These are phyloP conservation scores for Brachionus asplanchnoidis DNA, from an alignment of 1,140 invertebrate genomes.

Conservation along the genomic window DNA sequence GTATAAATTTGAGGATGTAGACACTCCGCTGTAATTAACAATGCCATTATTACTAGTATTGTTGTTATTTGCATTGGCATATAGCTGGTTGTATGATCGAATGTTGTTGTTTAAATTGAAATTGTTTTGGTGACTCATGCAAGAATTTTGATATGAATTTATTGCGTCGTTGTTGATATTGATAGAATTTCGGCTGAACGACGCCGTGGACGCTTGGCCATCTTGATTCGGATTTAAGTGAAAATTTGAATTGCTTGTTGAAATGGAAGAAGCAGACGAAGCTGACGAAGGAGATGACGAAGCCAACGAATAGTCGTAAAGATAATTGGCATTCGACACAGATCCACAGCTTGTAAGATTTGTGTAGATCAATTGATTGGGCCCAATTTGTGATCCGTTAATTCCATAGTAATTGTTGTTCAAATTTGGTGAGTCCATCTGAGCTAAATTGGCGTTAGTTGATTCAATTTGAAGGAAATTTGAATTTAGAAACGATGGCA, in stretches of 20 bases:
- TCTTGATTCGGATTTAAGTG: background rate
- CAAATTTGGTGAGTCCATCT: background rate
- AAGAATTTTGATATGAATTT: background rate
- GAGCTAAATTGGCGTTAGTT: background rate
- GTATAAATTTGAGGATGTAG: background rate
- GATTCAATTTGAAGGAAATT: slow-evolving; percentile 31
- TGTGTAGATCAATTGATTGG: background rate
- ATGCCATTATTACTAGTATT: background rate
- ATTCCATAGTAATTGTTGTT: background rate
- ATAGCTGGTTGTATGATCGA: background rate
- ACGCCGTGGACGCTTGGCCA: background rate
- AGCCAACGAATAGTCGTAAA: background rate
- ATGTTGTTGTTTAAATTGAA: background rate
- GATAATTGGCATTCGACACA: background rate
- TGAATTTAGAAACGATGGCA: slow-evolving; percentile 14
- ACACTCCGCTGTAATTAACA: background rate
- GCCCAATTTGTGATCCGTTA: background rate
- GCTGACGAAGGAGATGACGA: slow-evolving; percentile 12
- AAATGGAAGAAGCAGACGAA: background rate
- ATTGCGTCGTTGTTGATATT: background rate
- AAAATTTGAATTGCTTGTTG: background rate
- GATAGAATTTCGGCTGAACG: background rate
- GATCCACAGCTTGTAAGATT: background rate
- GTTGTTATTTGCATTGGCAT: background rate
- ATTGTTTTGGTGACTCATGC: background rate